Conservation (phyloP, 2,797 vertebrate genomes). For the Linurgus olivaceus region DNA sequence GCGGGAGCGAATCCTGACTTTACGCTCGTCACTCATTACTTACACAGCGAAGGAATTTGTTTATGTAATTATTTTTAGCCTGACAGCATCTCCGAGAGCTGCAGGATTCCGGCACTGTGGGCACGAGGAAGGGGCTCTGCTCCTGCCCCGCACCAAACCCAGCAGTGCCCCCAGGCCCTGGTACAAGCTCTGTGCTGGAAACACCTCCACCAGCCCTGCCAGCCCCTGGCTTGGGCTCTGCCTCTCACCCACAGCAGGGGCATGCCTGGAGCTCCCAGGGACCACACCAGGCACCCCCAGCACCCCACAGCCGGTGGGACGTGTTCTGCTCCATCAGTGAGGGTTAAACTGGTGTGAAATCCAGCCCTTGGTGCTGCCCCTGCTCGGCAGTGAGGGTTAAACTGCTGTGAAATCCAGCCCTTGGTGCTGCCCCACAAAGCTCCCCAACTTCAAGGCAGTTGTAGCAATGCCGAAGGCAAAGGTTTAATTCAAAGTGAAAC, state of each 20-base stretch:
- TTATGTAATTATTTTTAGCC: constrained; percentile 27
- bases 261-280: neutral
- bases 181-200: neutral
- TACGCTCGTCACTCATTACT: neutral
- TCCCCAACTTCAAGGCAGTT: constrained; percentile 17
- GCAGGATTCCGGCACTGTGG: accelerated
- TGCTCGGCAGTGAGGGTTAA: neutral
- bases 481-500: constrained; percentile 36
- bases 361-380: constrained; percentile 24
- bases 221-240: neutral
- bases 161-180: neutral
- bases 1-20: constrained; percentile 8
- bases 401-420: neutral
- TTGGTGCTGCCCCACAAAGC: constrained; percentile 16
- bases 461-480: constrained; percentile 36
- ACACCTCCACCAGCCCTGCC: neutral
- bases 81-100: neutral
- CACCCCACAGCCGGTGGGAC: accelerated
- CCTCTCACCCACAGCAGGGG: accelerated
- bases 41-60: constrained; percentile 5
- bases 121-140: neutral
- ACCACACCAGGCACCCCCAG: neutral
- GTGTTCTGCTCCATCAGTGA: neutral
- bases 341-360: neutral
- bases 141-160: neutral